phyloP scores from a whole-genome alignment of 35 echinoderm and acorn worm genomes.

The Diadema setosum region DNA sequence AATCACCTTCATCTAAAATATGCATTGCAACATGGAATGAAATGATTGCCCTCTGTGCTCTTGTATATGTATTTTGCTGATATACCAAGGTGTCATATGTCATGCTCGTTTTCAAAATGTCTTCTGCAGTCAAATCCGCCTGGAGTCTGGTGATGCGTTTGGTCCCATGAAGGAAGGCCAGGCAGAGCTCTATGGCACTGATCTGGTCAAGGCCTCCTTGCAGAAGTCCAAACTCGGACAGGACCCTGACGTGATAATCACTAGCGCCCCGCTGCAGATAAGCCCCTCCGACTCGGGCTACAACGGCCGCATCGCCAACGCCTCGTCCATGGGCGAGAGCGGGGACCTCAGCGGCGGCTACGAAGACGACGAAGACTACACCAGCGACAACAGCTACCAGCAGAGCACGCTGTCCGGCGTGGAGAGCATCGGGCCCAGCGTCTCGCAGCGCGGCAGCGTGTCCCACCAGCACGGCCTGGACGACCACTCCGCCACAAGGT shows the following conservation, averaged over 20 bases:
- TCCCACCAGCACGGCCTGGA: background rate
- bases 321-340: background rate
- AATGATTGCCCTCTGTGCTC: background rate
- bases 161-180: constrained; percentile 22
- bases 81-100: background rate
- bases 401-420: background rate
- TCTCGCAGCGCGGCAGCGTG: background rate
- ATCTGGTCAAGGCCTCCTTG: constrained; percentile 63
- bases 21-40: background rate
- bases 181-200: constrained; percentile 32
- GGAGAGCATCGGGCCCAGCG: constrained; percentile 5
- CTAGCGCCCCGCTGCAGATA: background rate
- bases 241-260: background rate
- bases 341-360: background rate
- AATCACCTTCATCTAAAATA: too few species aligned
- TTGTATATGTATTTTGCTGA: background rate
- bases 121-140: constrained; percentile 49
- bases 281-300: background rate
- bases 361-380: background rate
- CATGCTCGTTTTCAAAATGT: background rate
- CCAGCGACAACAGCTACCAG: background rate
- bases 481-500: background rate
- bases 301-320: background rate
- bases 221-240: background rate
- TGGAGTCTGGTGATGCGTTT: constrained; percentile 57